Evolutionary conservation across 2,888 invertebrate species (phyloP).

Genomic region (Plutella xylostella): DNA sequence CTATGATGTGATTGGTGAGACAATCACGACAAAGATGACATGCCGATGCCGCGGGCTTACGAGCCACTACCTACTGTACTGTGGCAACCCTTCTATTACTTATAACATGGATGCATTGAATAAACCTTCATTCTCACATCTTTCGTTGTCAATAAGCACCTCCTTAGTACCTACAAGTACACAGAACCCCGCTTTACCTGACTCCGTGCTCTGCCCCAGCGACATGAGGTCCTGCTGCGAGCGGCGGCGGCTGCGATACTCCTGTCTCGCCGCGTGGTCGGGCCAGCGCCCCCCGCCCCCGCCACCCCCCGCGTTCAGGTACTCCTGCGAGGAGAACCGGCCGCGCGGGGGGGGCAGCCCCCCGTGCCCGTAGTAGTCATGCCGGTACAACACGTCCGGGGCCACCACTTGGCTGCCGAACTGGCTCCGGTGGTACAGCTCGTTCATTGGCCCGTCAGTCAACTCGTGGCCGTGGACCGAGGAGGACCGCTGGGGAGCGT

Average conservation of each 20-base stretch:
- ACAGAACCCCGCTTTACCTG: conserved; percentile 47
- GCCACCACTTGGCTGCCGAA: conserved; percentile 53
- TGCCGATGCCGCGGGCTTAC: too few species aligned
- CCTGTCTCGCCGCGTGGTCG: conserved; percentile 39
- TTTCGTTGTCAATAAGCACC: too few species aligned
- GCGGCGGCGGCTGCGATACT: conserved; percentile 55
- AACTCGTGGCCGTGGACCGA: conserved; percentile 63
- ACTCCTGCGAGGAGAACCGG: conserved; percentile 63
- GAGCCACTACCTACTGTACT: too few species aligned
- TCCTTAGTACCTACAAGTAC: too few species aligned
- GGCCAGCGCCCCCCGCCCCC: conserved; percentile 56
- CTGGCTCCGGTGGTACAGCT: conserved; percentile 50
- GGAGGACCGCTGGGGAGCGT: conserved; percentile 55
- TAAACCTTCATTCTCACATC: too few species aligned
- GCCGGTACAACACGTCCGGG: conserved; percentile 58
- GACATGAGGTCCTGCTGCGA: conserved; percentile 63
- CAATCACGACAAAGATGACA: too few species aligned
- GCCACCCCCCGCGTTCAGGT: conserved; percentile 53
- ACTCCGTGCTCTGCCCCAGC: conserved; percentile 50
- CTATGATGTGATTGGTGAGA: too few species aligned
- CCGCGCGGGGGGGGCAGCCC: conserved; percentile 53
- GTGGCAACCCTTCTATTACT: too few species aligned
- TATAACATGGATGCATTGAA: too few species aligned
- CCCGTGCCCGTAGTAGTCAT: conserved; percentile 51
- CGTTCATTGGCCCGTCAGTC: conserved; percentile 51